phyloP scores from a whole-genome alignment of 2,888 invertebrate genomes.

The Leuctra nigra region DNA sequence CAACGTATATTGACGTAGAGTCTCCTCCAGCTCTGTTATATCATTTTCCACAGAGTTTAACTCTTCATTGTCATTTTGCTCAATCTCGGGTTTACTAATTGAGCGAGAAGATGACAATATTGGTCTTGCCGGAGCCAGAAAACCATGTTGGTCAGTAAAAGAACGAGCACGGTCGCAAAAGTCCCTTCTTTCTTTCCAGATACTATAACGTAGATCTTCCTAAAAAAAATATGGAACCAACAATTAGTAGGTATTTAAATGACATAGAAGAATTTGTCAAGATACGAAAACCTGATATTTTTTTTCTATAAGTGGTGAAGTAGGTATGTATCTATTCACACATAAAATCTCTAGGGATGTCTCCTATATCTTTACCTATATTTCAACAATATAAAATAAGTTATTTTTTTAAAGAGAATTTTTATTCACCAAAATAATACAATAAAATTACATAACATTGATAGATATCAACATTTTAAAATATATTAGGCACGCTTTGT shows the following conservation, averaged over 20 bases:
- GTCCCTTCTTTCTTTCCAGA: slow-evolving; percentile 1
- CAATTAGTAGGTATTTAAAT: not conserved
- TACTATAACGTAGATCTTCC: not conserved
- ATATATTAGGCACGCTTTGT: too few species aligned
- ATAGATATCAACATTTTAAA: too few species aligned
- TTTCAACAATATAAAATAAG: too few species aligned
- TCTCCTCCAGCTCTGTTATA: not conserved
- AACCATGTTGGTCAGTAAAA: not conserved
- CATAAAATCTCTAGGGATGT: too few species aligned
- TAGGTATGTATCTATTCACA: too few species aligned
- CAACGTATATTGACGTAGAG: not conserved
- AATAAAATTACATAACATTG: too few species aligned
- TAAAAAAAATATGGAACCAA: not conserved
- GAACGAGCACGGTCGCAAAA: slow-evolving; percentile 10
- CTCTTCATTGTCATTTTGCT: slow-evolving; percentile 1
- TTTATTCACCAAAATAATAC: too few species aligned
- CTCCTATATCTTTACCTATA: too few species aligned
- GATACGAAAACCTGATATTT: too few species aligned
- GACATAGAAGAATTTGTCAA: not conserved
- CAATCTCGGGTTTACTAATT: not conserved
- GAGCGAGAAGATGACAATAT: not conserved
- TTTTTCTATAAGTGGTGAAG: too few species aligned
- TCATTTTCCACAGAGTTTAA: not conserved
- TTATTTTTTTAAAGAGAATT: too few species aligned
- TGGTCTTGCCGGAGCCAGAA: not conserved